Evolutionary conservation across 2,797 vertebrate genomes (phyloP), one percentile per base, ranked within the genome.

Genomic region (Cetoscarus ocellatus): DNA sequence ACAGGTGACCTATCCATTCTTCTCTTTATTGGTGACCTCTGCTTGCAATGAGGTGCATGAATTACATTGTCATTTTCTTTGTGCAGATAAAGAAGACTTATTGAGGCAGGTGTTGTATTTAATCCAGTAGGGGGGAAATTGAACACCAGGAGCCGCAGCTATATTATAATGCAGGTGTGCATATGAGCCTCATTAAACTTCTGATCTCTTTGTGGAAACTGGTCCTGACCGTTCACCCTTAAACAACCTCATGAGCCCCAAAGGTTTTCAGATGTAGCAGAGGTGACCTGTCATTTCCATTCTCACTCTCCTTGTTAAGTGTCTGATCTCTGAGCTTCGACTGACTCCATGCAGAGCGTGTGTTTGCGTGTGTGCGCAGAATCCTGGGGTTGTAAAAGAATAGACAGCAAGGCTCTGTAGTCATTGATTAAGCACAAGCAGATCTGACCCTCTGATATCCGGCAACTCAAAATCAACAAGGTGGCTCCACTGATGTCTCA

Each of bases 391-490:
- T 70, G 80, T 83, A 81, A 77, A 75, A 44, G 77, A 61, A 70
- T 72, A 93, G 84, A 91, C 88, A 71, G 40, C 35, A 45, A 73
- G 85, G 70, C 88, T 92, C 86, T 87, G 51, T 10, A 58, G 64
- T 55, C 87, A 93, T 92, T 88, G 92, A 94, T 93, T 75, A 82
- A 53, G 48, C 38, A 80, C 70, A 57, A 75, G 59, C 58, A 80
- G 83, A 80, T 72, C 75, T 90, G 85, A 90, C 86, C 77, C 87
- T 89, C 78, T 78, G 70, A 78, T 70, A 85, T 66, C 52, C 70
- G 77, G 71, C 67, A 68, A 85, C 63, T 60, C 54, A 77, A 81
- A 82, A 85, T 83, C 83, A 73, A 70, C 72, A 79, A 73, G 71
- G 78, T 80, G 84, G 83, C 87, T 91, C 89, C 82, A 86, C 61